Base-by-base conservation (phyloP, 2,797 vertebrate species). In the Momotus momota region DNA sequence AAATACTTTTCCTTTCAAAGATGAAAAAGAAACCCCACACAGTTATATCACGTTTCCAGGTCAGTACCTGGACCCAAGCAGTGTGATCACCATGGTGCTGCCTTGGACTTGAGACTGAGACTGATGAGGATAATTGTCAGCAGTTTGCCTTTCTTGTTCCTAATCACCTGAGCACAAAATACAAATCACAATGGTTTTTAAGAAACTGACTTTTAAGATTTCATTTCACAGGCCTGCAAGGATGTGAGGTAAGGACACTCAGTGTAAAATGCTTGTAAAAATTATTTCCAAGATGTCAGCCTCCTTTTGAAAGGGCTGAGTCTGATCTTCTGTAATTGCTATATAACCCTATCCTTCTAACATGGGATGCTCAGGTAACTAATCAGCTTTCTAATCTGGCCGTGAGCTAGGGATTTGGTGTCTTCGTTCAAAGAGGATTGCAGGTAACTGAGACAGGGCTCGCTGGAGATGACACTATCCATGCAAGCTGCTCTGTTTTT, bases 341-440 rank as follows among this genome's bases (percentile, higher is more conserved):
- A 27, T 70, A 55, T 81, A 96, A 96, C 75, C n/a, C 73, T 55
- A 49, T 45, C 61, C 72, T 92, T 92, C 80, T 79, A 78, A 51
- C 27, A 18, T 21, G 81, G 61, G 81, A 91, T 55, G 58, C 54
- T 40, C 65, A 84, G 80, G 79, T 49, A 75, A 86, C 64, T n/a
- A 66, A 75, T 12, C 3, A 0, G n/a, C 57, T 60, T 74, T 71
- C 61, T 72, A 79, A 91, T 69, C 81, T 54, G 49, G 22, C 88
- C 48, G 8, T 6, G 38, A 52, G 49, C 29, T 61, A 8, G 7
- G 54, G 57, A 35, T 86, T 91, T 79, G 72, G 46, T 66, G 40
- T 79, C 79, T 90, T 93, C 66, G 41, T 55, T 83, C 46, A 25
- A 74, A 71, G 79, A 81, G 49, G 58, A 65, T 20, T 81, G 75